Base-by-base conservation (phyloP, 1,140 invertebrate species). In the Calephelis nemesis region DNA sequence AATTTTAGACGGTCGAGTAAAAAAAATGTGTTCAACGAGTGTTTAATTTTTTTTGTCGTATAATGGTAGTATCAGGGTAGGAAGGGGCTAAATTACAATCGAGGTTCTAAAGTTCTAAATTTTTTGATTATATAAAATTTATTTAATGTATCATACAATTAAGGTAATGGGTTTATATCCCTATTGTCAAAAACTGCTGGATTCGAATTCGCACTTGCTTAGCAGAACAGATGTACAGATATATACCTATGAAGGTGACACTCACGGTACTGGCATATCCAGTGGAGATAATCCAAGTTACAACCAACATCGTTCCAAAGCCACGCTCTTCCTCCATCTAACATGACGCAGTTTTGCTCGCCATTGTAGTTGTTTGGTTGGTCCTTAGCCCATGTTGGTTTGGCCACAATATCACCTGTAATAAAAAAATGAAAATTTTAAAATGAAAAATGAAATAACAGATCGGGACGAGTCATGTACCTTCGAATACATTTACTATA, bases 281-380 rank as follows among this genome's bases (percentile, higher is more conserved):
- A 98, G 83, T 97, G 96, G 42, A 98, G 90, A 87, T 98, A 97
- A 88, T 98, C 96, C 52, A 98, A 93, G 86, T 98, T 97, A 84
- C 97, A 98, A 19, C 97, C 97, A 39, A 98, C 97, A 91, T 98
- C 97, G 86, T 98, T 98, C 97, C 97, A 98, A 0, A 96, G 91
- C 97, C 97, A 98, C 52, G 95, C 94, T 65, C 96, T 93, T 0
- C 96, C 97, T 4, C 97, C 97, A 79, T 98, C 97, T 66, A 98
- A 90, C 7, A 98, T 97, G 5, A 96, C 97, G 87, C 97, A 98
- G 86, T 98, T 98, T 87, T 98, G 97, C 80, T 98, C 97, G 0
- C 97, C 97, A 79, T 98, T 98, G 90, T 98, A 98, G 81, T 98
- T 98, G 82, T 98, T 98, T 0, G 97, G 97, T 80, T 98, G 97